Conservation (phyloP, 2,888 invertebrate species). For the Dorcus parallelipipedus region DNA sequence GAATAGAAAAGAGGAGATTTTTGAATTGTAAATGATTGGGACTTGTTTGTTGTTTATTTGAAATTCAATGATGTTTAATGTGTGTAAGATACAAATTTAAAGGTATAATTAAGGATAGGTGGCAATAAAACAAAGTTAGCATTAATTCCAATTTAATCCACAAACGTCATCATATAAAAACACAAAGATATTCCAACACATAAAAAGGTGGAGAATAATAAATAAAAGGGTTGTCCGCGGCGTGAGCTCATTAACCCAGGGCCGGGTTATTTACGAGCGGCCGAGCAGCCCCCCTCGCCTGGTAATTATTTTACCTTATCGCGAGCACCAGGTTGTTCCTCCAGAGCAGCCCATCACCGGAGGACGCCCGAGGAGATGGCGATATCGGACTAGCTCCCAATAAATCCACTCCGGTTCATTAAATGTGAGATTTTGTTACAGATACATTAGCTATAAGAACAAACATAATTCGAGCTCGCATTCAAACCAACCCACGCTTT, state of each 20-base stretch:
- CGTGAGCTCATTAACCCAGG: conserved; percentile 41
- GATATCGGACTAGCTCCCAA: conserved; percentile 32
- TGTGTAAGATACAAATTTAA: too few species aligned
- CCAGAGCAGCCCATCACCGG: not conserved
- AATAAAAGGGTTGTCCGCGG: conserved; percentile 41
- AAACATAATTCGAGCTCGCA: conserved; percentile 43
- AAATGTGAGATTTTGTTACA: conserved; percentile 45
- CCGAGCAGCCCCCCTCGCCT: conserved; percentile 23
- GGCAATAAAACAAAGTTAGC: not conserved
- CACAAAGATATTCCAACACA: conserved; percentile 24
- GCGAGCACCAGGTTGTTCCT: conserved; percentile 6
- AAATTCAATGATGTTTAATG: too few species aligned
- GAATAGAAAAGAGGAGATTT: too few species aligned
- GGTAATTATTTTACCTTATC: conserved; percentile 40
- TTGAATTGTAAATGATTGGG: too few species aligned
- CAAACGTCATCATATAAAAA: conserved; percentile 33
- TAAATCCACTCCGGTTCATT: conserved; percentile 37
- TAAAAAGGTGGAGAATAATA: conserved; percentile 35
- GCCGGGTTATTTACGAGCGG: conserved; percentile 36
- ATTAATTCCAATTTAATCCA: conserved; percentile 36
- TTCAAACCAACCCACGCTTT: conserved; percentile 41
- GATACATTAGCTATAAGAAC: conserved; percentile 46
- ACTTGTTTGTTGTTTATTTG: too few species aligned
- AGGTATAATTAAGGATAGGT: too few species aligned
- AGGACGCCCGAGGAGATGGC: conserved; percentile 26